phyloP scores from a whole-genome alignment of 2,888 invertebrate genomes.

The Tortrix viridana region DNA sequence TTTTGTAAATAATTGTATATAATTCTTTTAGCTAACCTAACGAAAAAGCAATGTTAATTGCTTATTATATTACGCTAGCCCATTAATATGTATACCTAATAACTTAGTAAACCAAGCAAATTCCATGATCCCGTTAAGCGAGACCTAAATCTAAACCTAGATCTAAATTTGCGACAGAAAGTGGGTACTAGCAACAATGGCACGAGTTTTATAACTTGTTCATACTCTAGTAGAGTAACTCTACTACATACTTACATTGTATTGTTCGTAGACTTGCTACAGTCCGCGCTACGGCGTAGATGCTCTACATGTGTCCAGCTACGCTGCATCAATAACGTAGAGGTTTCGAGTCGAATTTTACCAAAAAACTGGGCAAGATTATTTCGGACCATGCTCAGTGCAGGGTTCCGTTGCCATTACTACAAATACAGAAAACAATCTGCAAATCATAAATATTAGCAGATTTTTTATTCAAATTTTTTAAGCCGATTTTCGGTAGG shows the following conservation, averaged over 20 bases:
- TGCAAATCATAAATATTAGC: no score
- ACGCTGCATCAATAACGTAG: not conserved
- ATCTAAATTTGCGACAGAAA: conserved; percentile 25
- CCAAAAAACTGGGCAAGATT: no score
- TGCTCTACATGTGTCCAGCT: not conserved
- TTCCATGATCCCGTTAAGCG: conserved; percentile 16
- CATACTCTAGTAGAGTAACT: no score
- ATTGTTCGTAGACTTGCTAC: conserved; percentile 32
- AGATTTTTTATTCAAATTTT: no score
- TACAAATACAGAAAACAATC: no score
- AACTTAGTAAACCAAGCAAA: conserved; percentile 2
- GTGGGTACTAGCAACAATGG: conserved; percentile 23
- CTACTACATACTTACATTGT: conserved; percentile 32
- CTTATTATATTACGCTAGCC: not conserved
- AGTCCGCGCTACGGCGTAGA: conserved; percentile 23
- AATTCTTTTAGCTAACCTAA: no score
- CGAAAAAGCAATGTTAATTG: no score
- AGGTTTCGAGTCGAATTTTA: no score
- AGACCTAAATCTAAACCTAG: conserved; percentile 31
- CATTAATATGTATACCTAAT: not conserved
- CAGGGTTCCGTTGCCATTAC: no score
- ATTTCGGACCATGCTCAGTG: no score
- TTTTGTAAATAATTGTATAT: no score
- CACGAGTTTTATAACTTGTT: conserved; percentile 13
- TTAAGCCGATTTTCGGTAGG: no score